Evolutionary conservation across 1,140 invertebrate species (phyloP).

Genomic region (Dendroctonus valens): DNA sequence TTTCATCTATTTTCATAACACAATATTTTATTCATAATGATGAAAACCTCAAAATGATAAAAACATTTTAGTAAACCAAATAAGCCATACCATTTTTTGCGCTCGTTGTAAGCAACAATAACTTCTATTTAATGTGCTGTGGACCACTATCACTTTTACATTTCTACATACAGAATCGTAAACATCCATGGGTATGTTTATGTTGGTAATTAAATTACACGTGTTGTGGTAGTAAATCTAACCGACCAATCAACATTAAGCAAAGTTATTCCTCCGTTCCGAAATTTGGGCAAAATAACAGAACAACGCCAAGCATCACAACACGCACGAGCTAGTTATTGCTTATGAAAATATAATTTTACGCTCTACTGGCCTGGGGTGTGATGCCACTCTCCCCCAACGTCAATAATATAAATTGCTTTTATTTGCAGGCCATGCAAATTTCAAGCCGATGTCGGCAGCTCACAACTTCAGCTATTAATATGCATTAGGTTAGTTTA

Average conservation of each 20-base stretch:
- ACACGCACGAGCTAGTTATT: slow-evolving; percentile 16
- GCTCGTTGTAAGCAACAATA: too few relatives aligned
- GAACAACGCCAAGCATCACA: slow-evolving; percentile 3
- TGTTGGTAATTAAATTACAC: too few relatives aligned
- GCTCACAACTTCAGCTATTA: slow-evolving; percentile 35
- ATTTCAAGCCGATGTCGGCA: slow-evolving; percentile 26
- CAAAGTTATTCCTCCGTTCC: background rate
- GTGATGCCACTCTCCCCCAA: slow-evolving; percentile 22
- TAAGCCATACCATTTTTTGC: too few relatives aligned
- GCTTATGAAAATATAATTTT: slow-evolving; percentile 35
- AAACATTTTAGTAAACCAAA: too few relatives aligned
- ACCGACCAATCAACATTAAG: background rate
- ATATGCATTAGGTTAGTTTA: slow-evolving; percentile 37
- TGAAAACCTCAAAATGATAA: too few relatives aligned
- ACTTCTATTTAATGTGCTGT: too few relatives aligned
- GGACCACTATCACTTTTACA: too few relatives aligned
- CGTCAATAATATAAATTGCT: slow-evolving; percentile 37
- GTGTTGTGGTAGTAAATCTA: too few relatives aligned
- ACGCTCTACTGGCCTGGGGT: slow-evolving; percentile 16
- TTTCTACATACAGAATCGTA: too few relatives aligned
- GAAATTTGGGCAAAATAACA: background rate
- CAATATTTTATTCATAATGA: too few relatives aligned
- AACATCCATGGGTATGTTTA: too few relatives aligned
- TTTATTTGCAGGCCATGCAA: slow-evolving; percentile 36
- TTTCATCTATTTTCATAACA: too few relatives aligned